phyloP scores from a whole-genome alignment of 2,113 vertebrate species.

The Cyprinus carpio region DNA sequence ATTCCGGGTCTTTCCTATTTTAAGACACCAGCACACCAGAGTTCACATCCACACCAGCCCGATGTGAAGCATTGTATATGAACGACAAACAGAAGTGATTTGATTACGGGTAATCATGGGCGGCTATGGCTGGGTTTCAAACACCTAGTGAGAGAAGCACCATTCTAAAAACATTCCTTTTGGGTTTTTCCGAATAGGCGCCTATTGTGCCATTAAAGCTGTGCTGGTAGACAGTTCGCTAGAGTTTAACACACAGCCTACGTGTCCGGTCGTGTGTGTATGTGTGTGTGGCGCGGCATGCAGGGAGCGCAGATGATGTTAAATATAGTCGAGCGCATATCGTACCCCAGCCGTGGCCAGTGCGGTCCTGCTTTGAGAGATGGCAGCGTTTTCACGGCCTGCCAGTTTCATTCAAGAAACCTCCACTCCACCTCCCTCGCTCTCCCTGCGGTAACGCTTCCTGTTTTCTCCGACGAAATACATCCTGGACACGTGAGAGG shows the following conservation, averaged over 20 bases:
- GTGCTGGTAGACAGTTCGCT: neutral
- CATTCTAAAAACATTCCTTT: neutral
- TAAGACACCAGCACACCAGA: neutral
- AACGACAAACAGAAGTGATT: neutral
- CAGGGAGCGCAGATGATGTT: neutral
- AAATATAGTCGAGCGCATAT: neutral
- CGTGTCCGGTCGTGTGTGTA: neutral
- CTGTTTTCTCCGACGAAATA: constrained; percentile 16
- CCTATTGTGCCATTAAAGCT: neutral
- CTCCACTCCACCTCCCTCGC: constrained; percentile 16
- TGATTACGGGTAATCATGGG: no score
- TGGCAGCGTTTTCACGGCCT: constrained; percentile 39
- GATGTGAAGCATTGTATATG: neutral
- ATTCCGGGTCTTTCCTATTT: constrained; percentile 25
- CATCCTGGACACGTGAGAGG: constrained; percentile 41
- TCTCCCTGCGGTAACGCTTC: constrained; percentile 18
- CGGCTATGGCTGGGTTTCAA: neutral
- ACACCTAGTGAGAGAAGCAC: neutral
- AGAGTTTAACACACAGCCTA: neutral
- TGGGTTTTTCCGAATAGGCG: neutral
- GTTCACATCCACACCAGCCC: neutral
- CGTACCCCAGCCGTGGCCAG: constrained; percentile 52
- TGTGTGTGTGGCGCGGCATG: neutral
- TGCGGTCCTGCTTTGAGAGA: constrained; percentile 10
- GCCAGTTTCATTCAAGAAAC: constrained; percentile 33